Conservation (phyloP, 2,113 vertebrate genomes). For the Tympanuchus pallidicinctus region DNA sequence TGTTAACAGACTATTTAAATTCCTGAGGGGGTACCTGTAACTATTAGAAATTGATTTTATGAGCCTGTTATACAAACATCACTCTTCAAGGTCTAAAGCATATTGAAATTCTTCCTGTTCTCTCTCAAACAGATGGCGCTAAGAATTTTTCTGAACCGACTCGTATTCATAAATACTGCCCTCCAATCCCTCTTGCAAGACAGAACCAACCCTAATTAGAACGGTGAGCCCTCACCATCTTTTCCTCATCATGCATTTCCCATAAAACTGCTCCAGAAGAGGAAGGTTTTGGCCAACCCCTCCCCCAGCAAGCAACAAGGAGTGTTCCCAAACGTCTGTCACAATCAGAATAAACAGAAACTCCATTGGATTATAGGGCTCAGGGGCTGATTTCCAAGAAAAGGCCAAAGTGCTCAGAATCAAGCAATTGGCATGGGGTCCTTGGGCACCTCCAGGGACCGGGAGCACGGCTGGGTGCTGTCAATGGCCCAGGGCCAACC, state of each 20-base stretch:
- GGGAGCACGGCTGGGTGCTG: not conserved
- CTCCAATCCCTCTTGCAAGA: constrained; percentile 66
- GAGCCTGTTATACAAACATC: constrained; percentile 78
- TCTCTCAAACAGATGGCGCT: constrained; percentile 82
- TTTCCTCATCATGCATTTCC: constrained; percentile 54
- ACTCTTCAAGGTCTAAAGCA: constrained; percentile 79
- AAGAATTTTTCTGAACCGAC: constrained; percentile 77
- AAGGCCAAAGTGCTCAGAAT: constrained; percentile 30
- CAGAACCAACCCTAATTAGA: constrained; percentile 76
- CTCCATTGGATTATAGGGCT: not conserved
- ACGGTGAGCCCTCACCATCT: constrained; percentile 47
- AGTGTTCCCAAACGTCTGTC: constrained; percentile 42
- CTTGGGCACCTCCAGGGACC: not conserved
- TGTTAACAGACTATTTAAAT: constrained; percentile 77
- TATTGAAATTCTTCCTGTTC: constrained; percentile 81
- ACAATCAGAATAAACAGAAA: not conserved
- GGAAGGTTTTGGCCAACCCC: constrained; percentile 45
- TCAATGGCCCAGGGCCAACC: not conserved
- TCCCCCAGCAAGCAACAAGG: not conserved
- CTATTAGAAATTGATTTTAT: constrained; percentile 82
- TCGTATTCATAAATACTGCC: constrained; percentile 81
- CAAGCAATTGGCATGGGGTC: not conserved
- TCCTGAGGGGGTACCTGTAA: constrained; percentile 79
- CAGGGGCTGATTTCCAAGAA: not conserved
- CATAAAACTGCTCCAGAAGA: constrained; percentile 43